Conservation (phyloP, 2,797 vertebrate species). For the Spinus pinus region DNA sequence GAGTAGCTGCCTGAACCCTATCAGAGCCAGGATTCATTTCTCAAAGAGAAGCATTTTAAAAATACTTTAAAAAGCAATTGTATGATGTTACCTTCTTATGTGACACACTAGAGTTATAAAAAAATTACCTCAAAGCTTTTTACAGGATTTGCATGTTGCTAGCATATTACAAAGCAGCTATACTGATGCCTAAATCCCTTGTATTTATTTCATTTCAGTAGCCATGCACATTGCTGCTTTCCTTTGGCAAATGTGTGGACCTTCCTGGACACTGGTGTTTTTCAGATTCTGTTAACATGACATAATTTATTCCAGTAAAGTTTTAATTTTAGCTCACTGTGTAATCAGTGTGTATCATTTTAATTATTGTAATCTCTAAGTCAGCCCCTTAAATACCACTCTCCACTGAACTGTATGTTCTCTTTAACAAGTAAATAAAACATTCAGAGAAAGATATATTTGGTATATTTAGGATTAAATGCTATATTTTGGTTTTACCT, state of each 20-base stretch:
- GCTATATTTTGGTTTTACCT: background rate
- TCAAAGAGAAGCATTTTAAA: background rate
- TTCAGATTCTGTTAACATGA: conserved; percentile 35
- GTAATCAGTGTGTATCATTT: background rate
- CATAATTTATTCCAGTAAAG: conserved; percentile 31
- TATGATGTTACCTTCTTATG: background rate
- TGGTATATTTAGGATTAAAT: background rate
- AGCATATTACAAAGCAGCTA: background rate
- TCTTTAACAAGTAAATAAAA: background rate
- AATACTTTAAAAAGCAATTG: background rate
- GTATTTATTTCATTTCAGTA: background rate
- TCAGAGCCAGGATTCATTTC: background rate
- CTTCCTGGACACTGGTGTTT: background rate
- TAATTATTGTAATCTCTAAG: conserved; percentile 12
- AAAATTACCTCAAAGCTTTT: background rate
- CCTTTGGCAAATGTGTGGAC: accelerated
- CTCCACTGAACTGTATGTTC: background rate
- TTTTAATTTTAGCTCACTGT: conserved; percentile 38
- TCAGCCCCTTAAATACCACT: background rate
- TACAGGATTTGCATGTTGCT: background rate
- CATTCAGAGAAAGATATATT: background rate
- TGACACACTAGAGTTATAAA: background rate
- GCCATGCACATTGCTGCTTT: background rate
- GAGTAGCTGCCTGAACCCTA: background rate
- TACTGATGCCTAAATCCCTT: background rate